These are phyloP conservation scores for Acleris emargana DNA, from an alignment of 2,888 invertebrate genomes.

Conservation along the genomic window DNA sequence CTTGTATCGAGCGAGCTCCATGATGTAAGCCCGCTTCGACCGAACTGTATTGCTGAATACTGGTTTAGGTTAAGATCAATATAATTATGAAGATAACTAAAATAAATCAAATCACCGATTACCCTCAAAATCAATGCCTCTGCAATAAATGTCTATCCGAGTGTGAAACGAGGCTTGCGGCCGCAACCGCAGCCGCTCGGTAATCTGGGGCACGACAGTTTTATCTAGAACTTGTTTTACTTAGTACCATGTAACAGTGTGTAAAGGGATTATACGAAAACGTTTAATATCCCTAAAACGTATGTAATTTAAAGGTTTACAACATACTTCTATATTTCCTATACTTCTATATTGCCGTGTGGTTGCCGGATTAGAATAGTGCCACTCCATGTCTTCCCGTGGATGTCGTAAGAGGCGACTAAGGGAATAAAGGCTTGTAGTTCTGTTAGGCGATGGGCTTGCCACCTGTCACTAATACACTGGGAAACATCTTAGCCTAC, in stretches of 20 bases:
- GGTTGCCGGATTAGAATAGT: too few species aligned
- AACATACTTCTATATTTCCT: neutral
- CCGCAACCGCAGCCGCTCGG: constrained; percentile 40
- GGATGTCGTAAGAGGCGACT: too few species aligned
- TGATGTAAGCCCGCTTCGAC: too few species aligned
- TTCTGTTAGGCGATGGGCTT: too few species aligned
- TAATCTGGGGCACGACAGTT: constrained; percentile 26
- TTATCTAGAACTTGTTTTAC: constrained; percentile 30
- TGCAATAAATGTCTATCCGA: constrained; percentile 36
- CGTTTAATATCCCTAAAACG: neutral
- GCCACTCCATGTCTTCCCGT: too few species aligned
- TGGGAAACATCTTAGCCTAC: too few species aligned
- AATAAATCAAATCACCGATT: constrained; percentile 18
- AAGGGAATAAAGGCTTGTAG: too few species aligned
- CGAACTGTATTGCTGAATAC: too few species aligned
- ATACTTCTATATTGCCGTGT: too few species aligned
- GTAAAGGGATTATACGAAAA: neutral
- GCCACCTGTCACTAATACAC: too few species aligned
- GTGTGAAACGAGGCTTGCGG: constrained; percentile 39
- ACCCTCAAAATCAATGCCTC: constrained; percentile 34
- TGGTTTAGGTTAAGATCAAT: neutral
- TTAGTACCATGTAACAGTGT: constrained; percentile 11
- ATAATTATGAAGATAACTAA: neutral
- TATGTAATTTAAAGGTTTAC: neutral
- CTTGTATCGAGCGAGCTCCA: too few species aligned